Evolutionary conservation across 2,888 invertebrate genomes (phyloP).

Genomic region (Lithophane semibrunnea): DNA sequence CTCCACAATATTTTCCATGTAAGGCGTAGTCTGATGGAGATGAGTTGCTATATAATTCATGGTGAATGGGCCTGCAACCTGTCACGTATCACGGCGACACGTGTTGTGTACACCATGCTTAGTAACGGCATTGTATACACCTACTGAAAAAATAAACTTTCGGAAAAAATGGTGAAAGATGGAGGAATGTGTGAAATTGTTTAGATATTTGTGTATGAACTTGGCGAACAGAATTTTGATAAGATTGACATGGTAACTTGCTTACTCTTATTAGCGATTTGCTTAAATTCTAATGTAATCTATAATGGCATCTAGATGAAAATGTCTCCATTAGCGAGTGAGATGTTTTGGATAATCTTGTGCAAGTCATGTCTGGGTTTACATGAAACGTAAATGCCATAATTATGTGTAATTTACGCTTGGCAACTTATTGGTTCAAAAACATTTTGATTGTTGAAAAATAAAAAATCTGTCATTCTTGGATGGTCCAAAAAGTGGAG

Average conservation of each 20-base stretch:
- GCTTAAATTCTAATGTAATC: not conserved
- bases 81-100: constrained; percentile 61
- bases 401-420: not conserved
- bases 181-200: constrained; percentile 1
- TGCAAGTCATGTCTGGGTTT: not conserved
- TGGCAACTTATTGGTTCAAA: not conserved
- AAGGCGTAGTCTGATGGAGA: constrained; percentile 55
- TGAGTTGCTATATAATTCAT: constrained; percentile 65
- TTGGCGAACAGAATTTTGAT: not conserved
- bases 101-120: constrained; percentile 26
- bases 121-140: constrained; percentile 7
- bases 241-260: not conserved
- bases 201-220: too few relatives aligned
- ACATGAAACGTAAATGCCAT: not conserved
- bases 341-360: too few relatives aligned
- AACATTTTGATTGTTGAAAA: not conserved
- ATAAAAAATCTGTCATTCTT: not conserved
- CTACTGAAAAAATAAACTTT: constrained; percentile 45
- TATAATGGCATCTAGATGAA: not conserved
- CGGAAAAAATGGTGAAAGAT: not conserved
- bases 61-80: constrained; percentile 57
- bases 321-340: not conserved
- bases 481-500: too few relatives aligned
- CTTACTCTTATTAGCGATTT: not conserved
- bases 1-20: constrained; percentile 32